Percentiles rank a stretch among this genome's conserved stretches.
Conservation (phyloP, 2,113 vertebrate genomes). For the Ciconia boyciana region DNA sequence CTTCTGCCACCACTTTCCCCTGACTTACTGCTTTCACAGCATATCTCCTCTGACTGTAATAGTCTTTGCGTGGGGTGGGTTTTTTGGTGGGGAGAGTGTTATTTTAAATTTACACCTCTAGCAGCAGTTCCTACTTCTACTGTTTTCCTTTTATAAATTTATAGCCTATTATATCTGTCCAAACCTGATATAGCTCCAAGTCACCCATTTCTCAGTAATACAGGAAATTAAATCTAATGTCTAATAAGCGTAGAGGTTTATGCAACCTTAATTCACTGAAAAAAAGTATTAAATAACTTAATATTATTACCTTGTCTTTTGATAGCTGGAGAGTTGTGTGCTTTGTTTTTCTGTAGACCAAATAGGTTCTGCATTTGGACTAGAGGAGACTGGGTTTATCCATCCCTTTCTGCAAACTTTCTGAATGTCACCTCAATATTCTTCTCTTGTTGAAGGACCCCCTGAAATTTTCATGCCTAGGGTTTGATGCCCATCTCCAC, state of each 20-base stretch:
- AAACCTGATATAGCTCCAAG: conserved; percentile 4
- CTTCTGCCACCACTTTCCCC: background rate
- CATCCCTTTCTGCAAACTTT: background rate
- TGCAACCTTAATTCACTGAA: background rate
- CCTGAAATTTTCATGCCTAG: background rate
- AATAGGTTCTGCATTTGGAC: background rate
- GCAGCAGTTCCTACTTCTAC: background rate
- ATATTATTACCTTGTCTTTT: background rate
- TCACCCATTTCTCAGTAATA: conserved; percentile 22
- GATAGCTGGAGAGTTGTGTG: background rate
- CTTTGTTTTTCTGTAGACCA: background rate
- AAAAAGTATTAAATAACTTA: background rate
- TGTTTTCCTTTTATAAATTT: conserved; percentile 8
- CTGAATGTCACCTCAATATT: background rate
- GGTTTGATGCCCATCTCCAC: background rate
- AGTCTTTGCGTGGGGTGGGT: background rate
- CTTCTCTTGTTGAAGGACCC: background rate
- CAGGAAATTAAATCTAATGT: conserved; percentile 20
- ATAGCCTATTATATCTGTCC: background rate
- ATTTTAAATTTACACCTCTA: background rate
- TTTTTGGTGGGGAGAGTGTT: background rate
- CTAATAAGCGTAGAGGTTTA: background rate
- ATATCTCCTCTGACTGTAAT: background rate
- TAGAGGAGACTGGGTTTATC: background rate
- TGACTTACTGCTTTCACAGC: background rate